Evolutionary conservation across 2,797 vertebrate species (phyloP), one percentile per base, ranked within the genome.

Genomic region (Chanos chanos): DNA sequence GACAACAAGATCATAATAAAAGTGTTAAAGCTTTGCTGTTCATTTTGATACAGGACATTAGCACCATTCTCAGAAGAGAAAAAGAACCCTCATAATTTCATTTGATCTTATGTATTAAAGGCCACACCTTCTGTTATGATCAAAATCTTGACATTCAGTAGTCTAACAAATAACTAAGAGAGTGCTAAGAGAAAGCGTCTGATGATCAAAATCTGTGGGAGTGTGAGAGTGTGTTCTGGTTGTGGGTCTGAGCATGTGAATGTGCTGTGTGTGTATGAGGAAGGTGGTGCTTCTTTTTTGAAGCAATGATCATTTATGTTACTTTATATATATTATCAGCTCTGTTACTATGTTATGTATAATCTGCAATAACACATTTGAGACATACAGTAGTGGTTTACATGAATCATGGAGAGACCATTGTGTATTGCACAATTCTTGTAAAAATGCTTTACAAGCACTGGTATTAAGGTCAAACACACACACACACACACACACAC

Each of bases 121-220:
- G 75, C 77, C 24, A 74, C 74, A 69, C 77, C 39, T 65, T 81
- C 74, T 72, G 56, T 40, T 43, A 13, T 80, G 70, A 43, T 56
- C 57, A 77, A n/a, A n/a, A n/a, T n/a, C n/a, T n/a, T n/a, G 40
- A 67, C 74, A 80, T 81, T 77, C 66, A 78, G 64, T 72, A 83
- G 76, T 66, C 41, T 82, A 83, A 86, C 74, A 22, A 81, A 89
- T 89, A 90, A 85, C n/a, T n/a, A n/a, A n/a, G n/a, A n/a, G n/a
- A n/a, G n/a, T n/a, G n/a, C n/a, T n/a, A n/a, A n/a, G n/a, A n/a
- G n/a, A n/a, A n/a, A n/a, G n/a, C n/a, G n/a, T n/a, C n/a, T n/a
- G n/a, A n/a, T n/a, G n/a, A n/a, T n/a, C n/a, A n/a, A n/a, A 81
- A 47, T 69, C 61, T 43, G 21, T 34, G 28, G 15, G 40, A 18